phyloP scores from a whole-genome alignment of 2,797 vertebrate genomes.

The Betta splendens region DNA sequence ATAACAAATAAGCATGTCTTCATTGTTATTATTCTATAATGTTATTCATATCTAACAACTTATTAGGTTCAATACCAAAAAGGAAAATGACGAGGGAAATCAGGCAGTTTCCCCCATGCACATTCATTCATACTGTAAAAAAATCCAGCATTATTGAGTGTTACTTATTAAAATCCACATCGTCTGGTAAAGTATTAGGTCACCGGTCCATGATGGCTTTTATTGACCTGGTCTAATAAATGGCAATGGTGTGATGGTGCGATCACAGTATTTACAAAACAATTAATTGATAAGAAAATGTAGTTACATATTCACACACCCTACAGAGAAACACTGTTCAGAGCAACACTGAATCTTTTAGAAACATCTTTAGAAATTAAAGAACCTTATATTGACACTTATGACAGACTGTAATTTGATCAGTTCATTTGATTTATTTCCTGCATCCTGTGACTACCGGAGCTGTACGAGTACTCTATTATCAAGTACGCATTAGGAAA shows the following conservation, averaged over 20 bases:
- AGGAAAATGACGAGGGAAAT: constrained; percentile 51
- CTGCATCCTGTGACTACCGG: constrained; percentile 42
- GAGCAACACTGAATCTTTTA: constrained; percentile 72
- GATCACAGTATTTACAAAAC: constrained; percentile 79
- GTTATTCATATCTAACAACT: constrained; percentile 61
- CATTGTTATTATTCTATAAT: constrained; percentile 52
- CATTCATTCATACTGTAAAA: constrained; percentile 73
- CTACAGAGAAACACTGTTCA: constrained; percentile 73
- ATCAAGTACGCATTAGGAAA: constrained; percentile 74
- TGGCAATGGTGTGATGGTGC: constrained; percentile 63
- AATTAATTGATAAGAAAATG: constrained; percentile 71
- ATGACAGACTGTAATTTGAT: constrained; percentile 50
- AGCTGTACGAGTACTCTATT: constrained; percentile 62
- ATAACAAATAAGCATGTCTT: constrained; percentile 57
- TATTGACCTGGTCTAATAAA: constrained; percentile 57
- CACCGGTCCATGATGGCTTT: constrained; percentile 50
- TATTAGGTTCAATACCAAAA: constrained; percentile 62
- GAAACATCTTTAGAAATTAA: constrained; percentile 72
- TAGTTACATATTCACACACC: constrained; percentile 81
- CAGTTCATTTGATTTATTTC: constrained; percentile 50
- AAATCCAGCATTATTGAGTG: constrained; percentile 76
- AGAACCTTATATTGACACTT: constrained; percentile 68
- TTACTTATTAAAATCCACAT: constrained; percentile 61
- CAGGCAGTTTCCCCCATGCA: constrained; percentile 51
- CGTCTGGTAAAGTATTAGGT: constrained; percentile 59